Evolutionary conservation across 2,113 vertebrate genomes (phyloP).

Genomic region (Microtus pennsylvanicus): DNA sequence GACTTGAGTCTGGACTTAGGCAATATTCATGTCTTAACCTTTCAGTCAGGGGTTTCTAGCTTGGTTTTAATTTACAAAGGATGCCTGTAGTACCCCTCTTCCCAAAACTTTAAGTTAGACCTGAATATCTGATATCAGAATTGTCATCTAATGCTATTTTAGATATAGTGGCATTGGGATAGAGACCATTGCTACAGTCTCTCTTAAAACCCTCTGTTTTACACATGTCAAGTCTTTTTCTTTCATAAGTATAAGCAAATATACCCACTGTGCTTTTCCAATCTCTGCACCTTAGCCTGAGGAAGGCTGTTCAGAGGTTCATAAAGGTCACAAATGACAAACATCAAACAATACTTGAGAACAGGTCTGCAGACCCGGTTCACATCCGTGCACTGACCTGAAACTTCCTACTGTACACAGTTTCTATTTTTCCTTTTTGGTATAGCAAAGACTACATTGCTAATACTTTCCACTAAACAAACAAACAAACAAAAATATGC

Average conservation of each 20-base stretch:
- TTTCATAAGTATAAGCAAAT: neutral
- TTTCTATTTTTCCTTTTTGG: neutral
- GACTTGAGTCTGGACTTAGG: neutral
- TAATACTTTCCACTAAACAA: neutral
- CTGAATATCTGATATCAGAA: neutral
- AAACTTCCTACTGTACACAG: accelerated
- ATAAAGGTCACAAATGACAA: neutral
- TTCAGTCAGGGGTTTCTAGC: neutral
- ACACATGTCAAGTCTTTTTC: neutral
- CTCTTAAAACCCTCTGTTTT: neutral
- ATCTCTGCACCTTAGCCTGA: neutral
- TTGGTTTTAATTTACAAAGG: neutral
- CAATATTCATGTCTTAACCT: neutral
- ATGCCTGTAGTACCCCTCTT: neutral
- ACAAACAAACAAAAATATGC: neutral
- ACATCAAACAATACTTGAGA: neutral
- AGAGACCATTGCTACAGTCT: too few relatives aligned
- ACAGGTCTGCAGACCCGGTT: too few relatives aligned
- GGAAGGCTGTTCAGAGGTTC: neutral
- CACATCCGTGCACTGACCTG: too few relatives aligned
- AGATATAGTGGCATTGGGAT: neutral
- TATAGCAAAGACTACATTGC: neutral
- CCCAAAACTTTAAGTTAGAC: neutral
- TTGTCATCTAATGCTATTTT: too few relatives aligned
- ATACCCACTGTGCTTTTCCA: neutral